These are phyloP conservation scores for Neostethus bicornis DNA, from an alignment of 2,797 vertebrate genomes.

Conservation along the genomic window DNA sequence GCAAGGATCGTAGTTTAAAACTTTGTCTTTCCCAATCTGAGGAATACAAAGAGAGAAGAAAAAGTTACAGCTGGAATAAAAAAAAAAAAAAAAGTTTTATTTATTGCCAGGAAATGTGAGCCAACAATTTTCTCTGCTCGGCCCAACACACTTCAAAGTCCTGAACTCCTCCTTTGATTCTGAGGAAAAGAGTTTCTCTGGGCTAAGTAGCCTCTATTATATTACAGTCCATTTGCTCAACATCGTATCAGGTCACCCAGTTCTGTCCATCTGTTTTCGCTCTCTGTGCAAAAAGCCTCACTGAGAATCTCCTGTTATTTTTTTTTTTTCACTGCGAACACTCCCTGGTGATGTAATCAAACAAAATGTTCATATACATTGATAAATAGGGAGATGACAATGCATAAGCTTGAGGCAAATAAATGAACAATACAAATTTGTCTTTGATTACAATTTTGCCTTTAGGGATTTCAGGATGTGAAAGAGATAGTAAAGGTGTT, in stretches of 20 bases:
- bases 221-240: slow-evolving; percentile 62
- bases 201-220: slow-evolving; percentile 71
- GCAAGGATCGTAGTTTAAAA: slow-evolving; percentile 92
- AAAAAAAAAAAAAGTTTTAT: slow-evolving; percentile 37
- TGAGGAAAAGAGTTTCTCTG: slow-evolving; percentile 52
- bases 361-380: slow-evolving; percentile 66
- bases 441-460: slow-evolving; percentile 72
- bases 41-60: slow-evolving; percentile 39
- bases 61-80: slow-evolving; percentile 44
- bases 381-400: slow-evolving; percentile 61
- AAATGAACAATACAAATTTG: slow-evolving; percentile 74
- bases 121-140: slow-evolving; percentile 47
- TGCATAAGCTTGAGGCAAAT: slow-evolving; percentile 56
- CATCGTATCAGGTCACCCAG: slow-evolving; percentile 57
- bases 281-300: slow-evolving; percentile 54
- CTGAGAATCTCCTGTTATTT: slow-evolving; percentile 49
- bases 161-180: slow-evolving; percentile 46
- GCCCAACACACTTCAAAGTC: slow-evolving; percentile 64
- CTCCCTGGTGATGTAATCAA: slow-evolving; percentile 70
- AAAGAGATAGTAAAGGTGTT: slow-evolving; percentile 44
- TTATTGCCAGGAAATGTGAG: slow-evolving; percentile 35
- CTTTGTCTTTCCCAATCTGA: slow-evolving; percentile 92
- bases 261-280: slow-evolving; percentile 75
- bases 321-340: slow-evolving; percentile 61
- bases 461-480: slow-evolving; percentile 58